phyloP scores from a whole-genome alignment of 2,888 invertebrate species.

The Criorhina ranunculi region DNA sequence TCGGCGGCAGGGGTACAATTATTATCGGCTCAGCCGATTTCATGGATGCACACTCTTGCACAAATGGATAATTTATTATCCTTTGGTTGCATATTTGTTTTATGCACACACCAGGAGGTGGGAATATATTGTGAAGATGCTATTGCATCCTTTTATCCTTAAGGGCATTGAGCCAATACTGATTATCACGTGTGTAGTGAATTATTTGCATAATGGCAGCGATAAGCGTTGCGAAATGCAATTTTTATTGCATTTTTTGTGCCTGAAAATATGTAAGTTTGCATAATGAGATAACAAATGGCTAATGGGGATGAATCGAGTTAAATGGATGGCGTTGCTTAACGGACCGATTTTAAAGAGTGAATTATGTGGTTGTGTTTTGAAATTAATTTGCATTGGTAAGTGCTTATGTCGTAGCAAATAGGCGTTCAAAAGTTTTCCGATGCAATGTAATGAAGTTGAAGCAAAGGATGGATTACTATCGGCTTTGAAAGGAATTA shows the following conservation, averaged over 20 bases:
- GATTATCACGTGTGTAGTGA: slow-evolving; percentile 43
- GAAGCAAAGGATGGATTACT: no score
- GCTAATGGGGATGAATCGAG: slow-evolving; percentile 16
- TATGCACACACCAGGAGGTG: neutral
- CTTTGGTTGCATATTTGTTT: slow-evolving; percentile 60
- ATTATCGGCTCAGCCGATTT: slow-evolving; percentile 67
- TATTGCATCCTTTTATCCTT: slow-evolving; percentile 43
- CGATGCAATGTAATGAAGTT: no score
- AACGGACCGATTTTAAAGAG: neutral
- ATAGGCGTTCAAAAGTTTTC: no score
- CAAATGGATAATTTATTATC: slow-evolving; percentile 68
- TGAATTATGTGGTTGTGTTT: no score
- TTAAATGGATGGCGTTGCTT: neutral
- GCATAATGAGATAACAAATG: slow-evolving; percentile 25
- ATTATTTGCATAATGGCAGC: slow-evolving; percentile 44
- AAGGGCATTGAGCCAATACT: slow-evolving; percentile 48
- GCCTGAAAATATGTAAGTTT: neutral
- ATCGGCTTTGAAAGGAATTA: no score
- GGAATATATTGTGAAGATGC: slow-evolving; percentile 34
- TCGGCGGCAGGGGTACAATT: slow-evolving; percentile 41
- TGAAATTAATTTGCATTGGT: no score
- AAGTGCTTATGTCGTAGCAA: no score
- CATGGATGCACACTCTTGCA: slow-evolving; percentile 63
- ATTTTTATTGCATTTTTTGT: slow-evolving; percentile 44
- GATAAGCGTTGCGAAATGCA: slow-evolving; percentile 53